phyloP scores from a whole-genome alignment of 2,113 vertebrate genomes.

The Alosa alosa region DNA sequence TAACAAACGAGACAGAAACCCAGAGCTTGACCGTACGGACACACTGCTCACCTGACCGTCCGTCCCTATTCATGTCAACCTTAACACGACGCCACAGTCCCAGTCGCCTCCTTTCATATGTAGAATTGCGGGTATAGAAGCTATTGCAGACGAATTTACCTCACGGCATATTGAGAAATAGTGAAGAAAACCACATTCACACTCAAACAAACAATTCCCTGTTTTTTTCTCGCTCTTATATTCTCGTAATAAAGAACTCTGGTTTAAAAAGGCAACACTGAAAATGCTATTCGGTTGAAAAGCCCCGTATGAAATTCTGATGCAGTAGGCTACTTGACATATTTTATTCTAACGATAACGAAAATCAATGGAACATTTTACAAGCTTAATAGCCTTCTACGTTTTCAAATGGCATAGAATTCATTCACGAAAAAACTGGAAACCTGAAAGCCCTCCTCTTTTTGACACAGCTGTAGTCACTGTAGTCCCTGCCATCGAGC shows the following conservation, averaged over 20 bases:
- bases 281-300: neutral
- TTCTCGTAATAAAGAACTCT: neutral
- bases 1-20: neutral
- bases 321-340: neutral
- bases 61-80: neutral
- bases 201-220: no score
- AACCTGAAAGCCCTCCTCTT: neutral
- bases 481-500: neutral
- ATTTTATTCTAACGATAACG: neutral
- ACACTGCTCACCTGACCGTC: neutral
- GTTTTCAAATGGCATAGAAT: neutral
- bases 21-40: neutral
- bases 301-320: neutral
- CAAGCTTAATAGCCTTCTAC: neutral
- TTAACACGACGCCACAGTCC: neutral
- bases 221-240: neutral
- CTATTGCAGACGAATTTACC: neutral
- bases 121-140: neutral
- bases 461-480: neutral
- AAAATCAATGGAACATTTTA: neutral
- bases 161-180: neutral
- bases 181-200: no score
- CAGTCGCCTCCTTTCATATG: neutral
- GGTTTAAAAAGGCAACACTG: neutral
- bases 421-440: neutral